Percentiles rank a stretch among this genome's conserved stretches.
Conservation (phyloP, 2,888 invertebrate species). For the Cistogaster globosa region DNA sequence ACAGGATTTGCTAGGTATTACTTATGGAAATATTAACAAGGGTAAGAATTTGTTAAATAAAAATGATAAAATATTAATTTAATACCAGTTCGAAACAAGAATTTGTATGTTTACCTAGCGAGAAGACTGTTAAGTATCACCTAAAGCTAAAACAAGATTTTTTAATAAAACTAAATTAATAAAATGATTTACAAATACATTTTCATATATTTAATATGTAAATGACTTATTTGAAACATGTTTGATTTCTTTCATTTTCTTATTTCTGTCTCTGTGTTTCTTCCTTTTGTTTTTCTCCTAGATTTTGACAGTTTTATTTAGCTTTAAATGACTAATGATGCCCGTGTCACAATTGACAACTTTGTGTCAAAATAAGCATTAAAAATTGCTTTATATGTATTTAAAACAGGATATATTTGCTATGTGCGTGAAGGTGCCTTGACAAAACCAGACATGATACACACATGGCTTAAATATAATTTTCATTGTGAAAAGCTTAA, state of each 20-base stretch:
- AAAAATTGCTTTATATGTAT: constrained; percentile 53
- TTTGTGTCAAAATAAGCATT: constrained; percentile 79
- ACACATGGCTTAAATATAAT: constrained; percentile 54
- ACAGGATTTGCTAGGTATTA: constrained; percentile 14
- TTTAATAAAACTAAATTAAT: constrained; percentile 43
- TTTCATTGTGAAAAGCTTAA: constrained; percentile 53
- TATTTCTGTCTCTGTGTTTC: not conserved
- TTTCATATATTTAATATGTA: constrained; percentile 23
- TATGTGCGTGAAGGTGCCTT: not conserved
- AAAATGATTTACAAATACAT: constrained; percentile 1
- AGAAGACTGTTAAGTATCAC: constrained; percentile 46
- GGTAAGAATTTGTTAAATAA: not conserved
- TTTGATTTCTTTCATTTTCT: not conserved
- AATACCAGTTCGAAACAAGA: constrained; percentile 37
- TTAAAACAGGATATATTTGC: not conserved
- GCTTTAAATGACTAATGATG: constrained; percentile 79
- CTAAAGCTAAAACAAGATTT: constrained; percentile 37
- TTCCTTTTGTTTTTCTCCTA: not conserved
- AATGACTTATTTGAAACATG: constrained; percentile 3
- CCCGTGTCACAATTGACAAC: constrained; percentile 79
- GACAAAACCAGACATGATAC: constrained; percentile 1
- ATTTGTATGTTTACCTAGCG: not conserved
- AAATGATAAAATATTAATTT: constrained; percentile 53
- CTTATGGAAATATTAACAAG: constrained; percentile 21
- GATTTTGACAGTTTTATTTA: constrained; percentile 57